These are phyloP conservation scores for Epinephelus malabaricus DNA, from an alignment of 2,797 vertebrate species.

Conservation along the genomic window DNA sequence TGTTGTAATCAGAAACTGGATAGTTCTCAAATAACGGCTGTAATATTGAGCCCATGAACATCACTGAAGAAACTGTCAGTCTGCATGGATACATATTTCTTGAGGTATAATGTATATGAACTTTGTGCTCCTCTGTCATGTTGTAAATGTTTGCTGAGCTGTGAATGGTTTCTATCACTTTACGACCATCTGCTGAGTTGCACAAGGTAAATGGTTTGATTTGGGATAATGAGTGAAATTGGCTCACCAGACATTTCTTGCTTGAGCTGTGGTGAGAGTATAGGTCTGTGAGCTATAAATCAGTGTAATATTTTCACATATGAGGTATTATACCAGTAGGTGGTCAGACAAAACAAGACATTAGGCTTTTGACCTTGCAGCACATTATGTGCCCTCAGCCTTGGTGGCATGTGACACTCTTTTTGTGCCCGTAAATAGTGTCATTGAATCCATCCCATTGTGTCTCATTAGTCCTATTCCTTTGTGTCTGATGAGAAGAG, in stretches of 20 bases:
- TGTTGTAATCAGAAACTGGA: constrained; percentile 3
- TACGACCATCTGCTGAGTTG: too few species aligned
- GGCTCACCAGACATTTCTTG: background rate
- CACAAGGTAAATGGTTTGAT: constrained; percentile 7
- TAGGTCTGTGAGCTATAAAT: background rate
- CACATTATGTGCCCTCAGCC: constrained; percentile 4
- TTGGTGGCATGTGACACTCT: background rate
- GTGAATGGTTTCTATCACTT: too few species aligned
- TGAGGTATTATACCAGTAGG: too few species aligned
- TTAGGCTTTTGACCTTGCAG: background rate
- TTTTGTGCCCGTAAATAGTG: constrained; percentile 10
- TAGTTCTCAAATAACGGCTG: background rate
- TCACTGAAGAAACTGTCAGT: background rate
- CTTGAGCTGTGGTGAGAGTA: background rate
- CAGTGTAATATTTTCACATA: background rate
- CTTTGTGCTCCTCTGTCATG: background rate
- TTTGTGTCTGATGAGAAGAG: constrained; percentile 69
- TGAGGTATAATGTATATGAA: background rate
- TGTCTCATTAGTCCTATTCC: constrained; percentile 54
- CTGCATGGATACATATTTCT: background rate
- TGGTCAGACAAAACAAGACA: background rate
- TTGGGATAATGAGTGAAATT: background rate
- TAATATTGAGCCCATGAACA: background rate
- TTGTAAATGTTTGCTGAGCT: background rate
- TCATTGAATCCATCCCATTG: constrained; percentile 31